Evolutionary conservation across 2,888 invertebrate species (phyloP).

Genomic region (Minunthozetes semirufus): DNA sequence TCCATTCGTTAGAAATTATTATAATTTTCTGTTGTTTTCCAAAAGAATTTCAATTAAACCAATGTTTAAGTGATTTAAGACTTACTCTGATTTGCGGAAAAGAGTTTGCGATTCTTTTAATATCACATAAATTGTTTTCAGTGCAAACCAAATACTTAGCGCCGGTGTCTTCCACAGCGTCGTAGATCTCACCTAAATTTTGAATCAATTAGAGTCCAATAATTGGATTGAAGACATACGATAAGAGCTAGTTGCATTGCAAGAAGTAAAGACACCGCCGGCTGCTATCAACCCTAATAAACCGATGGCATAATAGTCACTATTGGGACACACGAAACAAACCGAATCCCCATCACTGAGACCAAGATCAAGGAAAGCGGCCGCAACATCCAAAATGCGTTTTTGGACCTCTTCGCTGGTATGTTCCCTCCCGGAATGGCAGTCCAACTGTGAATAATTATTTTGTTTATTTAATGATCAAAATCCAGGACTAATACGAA

Average conservation of each 20-base stretch:
- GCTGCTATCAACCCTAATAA: constrained; percentile 6
- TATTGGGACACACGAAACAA: constrained; percentile 14
- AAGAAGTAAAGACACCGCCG: constrained; percentile 22
- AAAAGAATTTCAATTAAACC: not conserved
- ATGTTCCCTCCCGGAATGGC: not conserved
- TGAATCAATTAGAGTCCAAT: not conserved
- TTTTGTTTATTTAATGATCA: not conserved
- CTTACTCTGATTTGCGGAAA: constrained; percentile 5
- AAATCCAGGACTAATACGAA: not conserved
- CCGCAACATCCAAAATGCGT: not conserved
- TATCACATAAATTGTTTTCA: not conserved
- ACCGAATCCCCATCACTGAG: constrained; percentile 46
- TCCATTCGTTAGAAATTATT: not conserved
- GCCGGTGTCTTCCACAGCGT: not conserved
- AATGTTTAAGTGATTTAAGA: not conserved
- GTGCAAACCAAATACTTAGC: constrained; percentile 20
- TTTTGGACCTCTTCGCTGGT: not conserved
- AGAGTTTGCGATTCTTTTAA: not conserved
- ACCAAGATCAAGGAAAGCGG: constrained; percentile 47
- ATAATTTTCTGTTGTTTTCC: constrained; percentile 6
- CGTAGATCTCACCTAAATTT: constrained; percentile 1
- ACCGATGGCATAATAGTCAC: constrained; percentile 21
- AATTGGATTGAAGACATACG: not conserved
- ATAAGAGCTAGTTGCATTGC: constrained; percentile 8
- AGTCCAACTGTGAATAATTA: not conserved